Conservation (phyloP, 2,797 vertebrate genomes). For the Helostoma temminkii region DNA sequence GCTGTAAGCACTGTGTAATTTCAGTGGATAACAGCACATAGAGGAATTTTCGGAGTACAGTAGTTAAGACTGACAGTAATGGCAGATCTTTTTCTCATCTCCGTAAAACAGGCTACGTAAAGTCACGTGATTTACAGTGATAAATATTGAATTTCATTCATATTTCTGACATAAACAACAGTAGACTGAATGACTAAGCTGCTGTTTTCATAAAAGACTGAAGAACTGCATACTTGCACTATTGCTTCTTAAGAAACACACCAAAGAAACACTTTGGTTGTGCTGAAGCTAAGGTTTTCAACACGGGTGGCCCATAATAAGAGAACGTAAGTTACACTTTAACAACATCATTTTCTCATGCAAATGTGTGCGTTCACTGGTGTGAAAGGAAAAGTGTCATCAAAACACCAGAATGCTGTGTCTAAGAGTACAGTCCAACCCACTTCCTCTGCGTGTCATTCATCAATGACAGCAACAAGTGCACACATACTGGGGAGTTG, state of each 20-base stretch:
- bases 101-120: background rate
- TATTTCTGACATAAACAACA: too few relatives aligned
- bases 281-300: background rate
- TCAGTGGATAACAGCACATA: background rate
- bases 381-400: background rate
- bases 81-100: background rate
- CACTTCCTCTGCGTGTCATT: background rate
- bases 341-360: background rate
- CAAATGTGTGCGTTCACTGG: background rate
- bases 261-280: background rate
- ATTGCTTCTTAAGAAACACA: background rate
- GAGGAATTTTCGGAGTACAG: background rate
- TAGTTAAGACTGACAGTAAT: background rate
- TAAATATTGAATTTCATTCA: too few relatives aligned
- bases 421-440: conserved; percentile 1
- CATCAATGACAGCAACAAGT: background rate
- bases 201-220: too few relatives aligned
- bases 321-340: background rate
- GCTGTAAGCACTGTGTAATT: background rate
- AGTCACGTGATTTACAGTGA: too few relatives aligned
- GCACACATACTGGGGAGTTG: conserved; percentile 15
- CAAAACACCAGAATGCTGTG: background rate
- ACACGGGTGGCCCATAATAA: background rate
- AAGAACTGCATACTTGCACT: too few relatives aligned
- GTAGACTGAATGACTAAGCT: too few relatives aligned